Evolutionary conservation across 2,888 invertebrate species (phyloP), one percentile per base, ranked within the genome.

Genomic region (Rhagophthalmus giganteus): DNA sequence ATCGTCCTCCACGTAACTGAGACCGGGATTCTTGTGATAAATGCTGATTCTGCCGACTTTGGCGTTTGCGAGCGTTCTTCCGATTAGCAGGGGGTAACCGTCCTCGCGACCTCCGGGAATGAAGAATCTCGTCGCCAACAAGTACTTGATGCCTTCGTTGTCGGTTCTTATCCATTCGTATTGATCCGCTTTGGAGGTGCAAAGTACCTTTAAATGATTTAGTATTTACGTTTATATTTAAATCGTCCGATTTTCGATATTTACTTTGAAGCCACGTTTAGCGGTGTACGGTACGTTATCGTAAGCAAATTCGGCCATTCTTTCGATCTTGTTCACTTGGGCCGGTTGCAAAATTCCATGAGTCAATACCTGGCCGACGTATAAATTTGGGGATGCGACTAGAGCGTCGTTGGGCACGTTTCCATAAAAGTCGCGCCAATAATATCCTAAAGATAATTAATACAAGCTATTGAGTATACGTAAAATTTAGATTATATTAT

Each of bases 351-450:
- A 12, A 7, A 12, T 12, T 11, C 30, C 30, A 12, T 11, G 12
- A 11, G 30, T 12, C 5, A 11, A 12, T 11, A 30, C 30, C 12
- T 30, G 30, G 2, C 30, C 30, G 2, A 30, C 12, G 11, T 30
- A 30, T 11, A 9, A 9, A 3, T 30, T 11, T 30, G 30, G 30
- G 12, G 30, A 9, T 10, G 9, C 9, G 2, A 7, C 12, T 2
- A 11, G 7, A 2, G 30, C 9, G 7, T 30, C 30, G 2, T 9
- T 11, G 9, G 30, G 30, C 3, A 30, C 9, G 2, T 2, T 3
- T 10, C 30, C 30, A 12, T 30, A 9, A 30, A 30, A 30, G 12
- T 30, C 30, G 11, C 30, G 30, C 30, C 30, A 30, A 10, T 30
- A 30, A 10, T 30, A 30, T 11, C 30, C 30, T 30, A 30, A 11